Conservation (phyloP, 2,888 invertebrate species). For the Hylaea fasciaria region DNA sequence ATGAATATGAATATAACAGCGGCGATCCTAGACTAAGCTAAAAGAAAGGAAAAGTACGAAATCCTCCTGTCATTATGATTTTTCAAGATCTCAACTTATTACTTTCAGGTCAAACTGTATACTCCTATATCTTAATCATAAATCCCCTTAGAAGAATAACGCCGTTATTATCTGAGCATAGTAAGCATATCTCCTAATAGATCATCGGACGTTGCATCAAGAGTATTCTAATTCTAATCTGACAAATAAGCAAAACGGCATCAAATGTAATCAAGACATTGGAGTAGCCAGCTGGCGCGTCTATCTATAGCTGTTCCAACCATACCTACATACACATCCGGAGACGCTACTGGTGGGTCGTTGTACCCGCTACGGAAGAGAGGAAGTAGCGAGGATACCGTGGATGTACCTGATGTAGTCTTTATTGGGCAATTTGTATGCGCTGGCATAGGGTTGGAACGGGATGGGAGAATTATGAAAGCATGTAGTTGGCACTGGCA, state of each 20-base stretch:
- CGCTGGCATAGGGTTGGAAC: constrained; percentile 5
- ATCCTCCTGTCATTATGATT: too few relatives aligned
- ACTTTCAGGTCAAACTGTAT: too few relatives aligned
- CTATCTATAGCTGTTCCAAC: background rate
- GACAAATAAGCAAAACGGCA: constrained; percentile 7
- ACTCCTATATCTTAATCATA: too few relatives aligned
- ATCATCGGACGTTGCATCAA: too few relatives aligned
- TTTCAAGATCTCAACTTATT: too few relatives aligned
- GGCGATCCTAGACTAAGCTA: too few relatives aligned
- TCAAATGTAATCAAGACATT: constrained; percentile 9
- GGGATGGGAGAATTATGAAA: background rate
- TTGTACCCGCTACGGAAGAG: constrained; percentile 40
- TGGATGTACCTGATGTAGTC: constrained; percentile 33
- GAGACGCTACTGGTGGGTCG: constrained; percentile 34
- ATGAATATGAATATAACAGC: too few relatives aligned
- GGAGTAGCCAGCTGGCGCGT: constrained; percentile 20
- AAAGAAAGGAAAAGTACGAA: too few relatives aligned
- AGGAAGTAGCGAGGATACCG: constrained; percentile 39
- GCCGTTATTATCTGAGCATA: too few relatives aligned
- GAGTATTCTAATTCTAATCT: background rate
- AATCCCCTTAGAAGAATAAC: too few relatives aligned
- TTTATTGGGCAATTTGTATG: constrained; percentile 40
- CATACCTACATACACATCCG: constrained; percentile 25
- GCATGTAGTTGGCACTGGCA: background rate
- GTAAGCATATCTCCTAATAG: too few relatives aligned